Evolutionary conservation across 2,113 vertebrate species (phyloP).

Genomic region (Pyxicephalus adspersus): DNA sequence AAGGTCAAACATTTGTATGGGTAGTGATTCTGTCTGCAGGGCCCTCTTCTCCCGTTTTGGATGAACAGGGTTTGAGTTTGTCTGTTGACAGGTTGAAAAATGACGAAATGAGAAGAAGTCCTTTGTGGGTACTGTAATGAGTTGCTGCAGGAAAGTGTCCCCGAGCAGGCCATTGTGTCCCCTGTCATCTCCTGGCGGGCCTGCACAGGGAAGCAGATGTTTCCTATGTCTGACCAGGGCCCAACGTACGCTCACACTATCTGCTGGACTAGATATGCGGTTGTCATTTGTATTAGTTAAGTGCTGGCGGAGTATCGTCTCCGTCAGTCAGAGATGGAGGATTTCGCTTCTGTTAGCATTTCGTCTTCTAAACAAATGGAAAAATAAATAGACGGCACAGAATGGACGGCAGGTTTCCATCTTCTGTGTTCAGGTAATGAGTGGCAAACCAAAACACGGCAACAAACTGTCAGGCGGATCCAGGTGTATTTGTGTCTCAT

Average conservation of each 20-base stretch:
- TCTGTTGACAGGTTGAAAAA: constrained; percentile 62
- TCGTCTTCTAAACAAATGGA: constrained; percentile 32
- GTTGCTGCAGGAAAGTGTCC: constrained; percentile 57
- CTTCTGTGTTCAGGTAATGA: neutral
- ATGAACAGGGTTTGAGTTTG: constrained; percentile 58
- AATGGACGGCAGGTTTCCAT: neutral
- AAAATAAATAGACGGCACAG: constrained; percentile 37
- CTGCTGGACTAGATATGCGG: constrained; percentile 29
- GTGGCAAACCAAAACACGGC: neutral
- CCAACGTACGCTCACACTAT: constrained; percentile 20
- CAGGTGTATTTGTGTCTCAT: too few species aligned
- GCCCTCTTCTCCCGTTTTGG: constrained; percentile 35
- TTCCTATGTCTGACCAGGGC: constrained; percentile 27
- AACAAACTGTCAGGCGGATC: too few species aligned
- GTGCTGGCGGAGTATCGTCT: constrained; percentile 25
- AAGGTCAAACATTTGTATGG: constrained; percentile 14
- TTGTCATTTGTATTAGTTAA: constrained; percentile 53
- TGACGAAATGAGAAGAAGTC: constrained; percentile 52
- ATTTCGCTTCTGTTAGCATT: neutral
- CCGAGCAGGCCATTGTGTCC: constrained; percentile 51
- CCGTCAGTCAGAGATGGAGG: constrained; percentile 42
- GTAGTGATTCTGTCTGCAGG: neutral
- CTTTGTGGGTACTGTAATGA: constrained; percentile 51
- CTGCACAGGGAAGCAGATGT: constrained; percentile 19
- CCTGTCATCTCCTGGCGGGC: constrained; percentile 43